Percentiles rank a stretch among this genome's conserved stretches.
Conservation (phyloP, 2,113 vertebrate genomes). For the Thermophis baileyi region DNA sequence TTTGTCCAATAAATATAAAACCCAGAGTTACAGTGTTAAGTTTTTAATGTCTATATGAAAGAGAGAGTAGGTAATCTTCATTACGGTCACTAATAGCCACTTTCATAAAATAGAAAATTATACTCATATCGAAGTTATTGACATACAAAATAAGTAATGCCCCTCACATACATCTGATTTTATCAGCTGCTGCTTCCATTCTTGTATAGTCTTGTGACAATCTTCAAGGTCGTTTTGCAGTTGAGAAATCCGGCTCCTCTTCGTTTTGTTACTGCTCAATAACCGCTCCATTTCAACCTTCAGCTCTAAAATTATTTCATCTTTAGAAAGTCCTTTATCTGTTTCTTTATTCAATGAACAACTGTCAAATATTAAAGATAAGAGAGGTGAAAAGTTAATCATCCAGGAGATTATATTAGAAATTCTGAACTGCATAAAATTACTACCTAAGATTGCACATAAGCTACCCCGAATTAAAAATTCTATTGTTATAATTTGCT, state of each 20-base stretch:
- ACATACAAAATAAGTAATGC: slow-evolving; percentile 30
- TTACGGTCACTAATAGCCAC: background rate
- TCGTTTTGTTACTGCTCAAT: slow-evolving; percentile 81
- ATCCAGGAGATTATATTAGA: background rate
- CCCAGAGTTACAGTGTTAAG: background rate
- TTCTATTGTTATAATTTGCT: background rate
- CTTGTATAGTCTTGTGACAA: slow-evolving; percentile 63
- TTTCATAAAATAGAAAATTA: background rate
- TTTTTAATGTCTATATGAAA: background rate
- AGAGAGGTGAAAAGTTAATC: slow-evolving; percentile 14
- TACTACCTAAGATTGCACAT: background rate
- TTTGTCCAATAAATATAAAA: background rate
- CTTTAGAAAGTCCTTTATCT: slow-evolving; percentile 74
- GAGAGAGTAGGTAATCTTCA: background rate
- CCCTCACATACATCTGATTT: slow-evolving; percentile 68
- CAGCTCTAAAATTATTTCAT: slow-evolving; percentile 77
- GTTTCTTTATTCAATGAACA: slow-evolving; percentile 45
- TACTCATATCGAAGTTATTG: background rate
- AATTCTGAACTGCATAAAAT: background rate
- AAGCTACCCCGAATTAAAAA: background rate
- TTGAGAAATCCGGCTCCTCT: slow-evolving; percentile 79
- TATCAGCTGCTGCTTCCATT: slow-evolving; percentile 70
- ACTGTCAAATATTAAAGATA: slow-evolving; percentile 37
- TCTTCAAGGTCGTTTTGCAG: slow-evolving; percentile 80
- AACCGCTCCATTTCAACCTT: slow-evolving; percentile 83